Base-by-base conservation (phyloP, 2,113 vertebrate species). In the Callocephalon fimbriatum region DNA sequence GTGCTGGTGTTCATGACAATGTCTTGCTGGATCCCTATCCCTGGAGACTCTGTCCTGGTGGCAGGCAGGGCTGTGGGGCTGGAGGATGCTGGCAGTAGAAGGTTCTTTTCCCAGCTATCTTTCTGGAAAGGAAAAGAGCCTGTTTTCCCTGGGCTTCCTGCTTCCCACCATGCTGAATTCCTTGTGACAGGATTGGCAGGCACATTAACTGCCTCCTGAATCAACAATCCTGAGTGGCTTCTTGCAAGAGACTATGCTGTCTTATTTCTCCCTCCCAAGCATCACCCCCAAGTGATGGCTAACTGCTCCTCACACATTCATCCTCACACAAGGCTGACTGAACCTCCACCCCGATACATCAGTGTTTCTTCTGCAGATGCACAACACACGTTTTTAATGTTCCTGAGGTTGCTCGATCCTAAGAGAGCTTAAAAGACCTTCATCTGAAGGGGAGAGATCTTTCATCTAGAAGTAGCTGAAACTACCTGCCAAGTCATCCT, bases 271-370 rank as follows among this genome's bases (percentile, higher is more conserved):
- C 23, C 25, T 73, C 63, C 53, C 66, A 59, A 1, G 32, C 58
- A 27, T 32, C 61, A 56, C 20, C 38, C 14, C 15, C 6, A 2
- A 0, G 0, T 62, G 53, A 8, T 48, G 42, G 54, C 40, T 73
- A 9, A 23, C 23, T 19, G 9, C 37, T 87, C 63, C 35, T 31
- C 0, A 2, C 29, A 23, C 9, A 2, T 37, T 19, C 3, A 1
- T 4, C 26, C 35, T 81, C 27, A 22, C 45, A 45, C 26, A 79
- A 40, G 42, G 17, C 44, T 82, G 25, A 22, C 32, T 59, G 54
- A 18, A 14, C 21, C 50, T 77, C 68, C 2, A 1, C 40, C 22
- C 26, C 9, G 21, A 11, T 4, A 21, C 9, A 15, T 12, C 12
- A 18, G 35, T 22, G 13, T 9, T 73, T 72, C 47, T 81, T 85